A percentile compares a stretch with the other conserved stretches of the same genome.
Evolutionary conservation across 2,797 vertebrate species (phyloP).

Genomic region (Neostethus bicornis): DNA sequence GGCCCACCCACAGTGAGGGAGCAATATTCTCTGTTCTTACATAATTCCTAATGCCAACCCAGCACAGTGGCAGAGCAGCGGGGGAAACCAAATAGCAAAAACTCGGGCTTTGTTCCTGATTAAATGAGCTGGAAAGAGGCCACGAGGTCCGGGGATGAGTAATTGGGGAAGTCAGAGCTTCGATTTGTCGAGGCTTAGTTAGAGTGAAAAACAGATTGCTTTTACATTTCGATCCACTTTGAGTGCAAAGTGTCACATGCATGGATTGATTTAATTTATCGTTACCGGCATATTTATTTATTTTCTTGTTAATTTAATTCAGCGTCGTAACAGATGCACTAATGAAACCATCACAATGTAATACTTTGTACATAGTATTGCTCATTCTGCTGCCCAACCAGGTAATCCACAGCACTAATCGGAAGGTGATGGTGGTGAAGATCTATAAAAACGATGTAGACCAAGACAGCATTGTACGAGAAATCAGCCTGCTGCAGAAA

Average conservation of each 20-base stretch:
- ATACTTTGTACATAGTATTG: too few species aligned
- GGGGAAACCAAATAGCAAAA: conserved; percentile 13
- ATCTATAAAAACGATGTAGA: conserved; percentile 91
- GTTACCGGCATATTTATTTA: too few species aligned
- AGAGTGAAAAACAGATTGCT: conserved; percentile 3
- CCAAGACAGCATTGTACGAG: conserved; percentile 88
- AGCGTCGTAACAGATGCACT: too few species aligned
- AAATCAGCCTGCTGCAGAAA: conserved; percentile 90
- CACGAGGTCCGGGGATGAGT: conserved; percentile 4
- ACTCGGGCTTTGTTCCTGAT: conserved; percentile 35
- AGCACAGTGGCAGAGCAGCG: conserved; percentile 5
- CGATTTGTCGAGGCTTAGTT: not conserved
- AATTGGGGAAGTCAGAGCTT: conserved; percentile 10
- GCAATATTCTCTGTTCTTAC: conserved; percentile 31
- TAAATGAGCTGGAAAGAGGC: conserved; percentile 38
- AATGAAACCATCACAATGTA: not conserved
- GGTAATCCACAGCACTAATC: conserved; percentile 82
- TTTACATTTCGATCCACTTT: not conserved
- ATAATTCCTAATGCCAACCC: conserved; percentile 40
- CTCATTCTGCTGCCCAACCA: conserved; percentile 34
- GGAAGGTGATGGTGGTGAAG: conserved; percentile 90
- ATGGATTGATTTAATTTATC: not conserved
- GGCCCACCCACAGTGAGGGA: conserved; percentile 45
- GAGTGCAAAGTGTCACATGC: not conserved
- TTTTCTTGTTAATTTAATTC: too few species aligned